Evolutionary conservation across 2,797 vertebrate genomes (phyloP).

Genomic region (Nothura maculosa): DNA sequence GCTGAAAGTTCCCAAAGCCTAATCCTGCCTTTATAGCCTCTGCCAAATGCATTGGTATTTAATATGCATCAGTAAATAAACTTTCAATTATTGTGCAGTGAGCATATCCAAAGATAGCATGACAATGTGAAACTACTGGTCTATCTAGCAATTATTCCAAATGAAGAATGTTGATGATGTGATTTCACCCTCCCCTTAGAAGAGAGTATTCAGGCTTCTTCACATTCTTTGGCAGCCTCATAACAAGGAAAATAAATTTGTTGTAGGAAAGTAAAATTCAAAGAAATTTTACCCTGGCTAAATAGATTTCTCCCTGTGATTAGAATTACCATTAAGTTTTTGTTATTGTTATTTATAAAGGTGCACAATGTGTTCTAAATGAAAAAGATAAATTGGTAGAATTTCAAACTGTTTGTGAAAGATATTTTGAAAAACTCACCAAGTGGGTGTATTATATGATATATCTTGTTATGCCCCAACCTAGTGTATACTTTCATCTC

Average conservation of each 20-base stretch:
- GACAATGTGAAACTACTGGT: conserved; percentile 70
- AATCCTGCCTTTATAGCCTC: conserved; percentile 67
- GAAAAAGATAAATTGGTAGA: not conserved
- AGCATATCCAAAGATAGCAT: conserved; percentile 70
- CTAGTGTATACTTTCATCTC: not conserved
- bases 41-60: conserved; percentile 75
- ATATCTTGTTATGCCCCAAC: not conserved
- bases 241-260: conserved; percentile 49
- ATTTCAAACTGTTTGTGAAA: not conserved
- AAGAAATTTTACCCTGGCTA: not conserved
- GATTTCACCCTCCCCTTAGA: conserved; percentile 41
- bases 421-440: not conserved
- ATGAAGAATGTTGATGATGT: conserved; percentile 73
- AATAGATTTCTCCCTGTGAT: not conserved
- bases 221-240: conserved; percentile 51
- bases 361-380: not conserved
- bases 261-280: not conserved
- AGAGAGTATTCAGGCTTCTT: conserved; percentile 62
- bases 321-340: not conserved
- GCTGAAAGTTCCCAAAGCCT: conserved; percentile 67
- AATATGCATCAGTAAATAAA: conserved; percentile 81
- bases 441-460: not conserved
- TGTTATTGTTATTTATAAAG: conserved; percentile 19
- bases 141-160: conserved; percentile 72
- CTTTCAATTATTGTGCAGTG: conserved; percentile 77